Percentiles rank a stretch among this genome's conserved stretches.
phyloP scores from a whole-genome alignment of 2,888 invertebrate genomes.

The Melinaea menophilus region DNA sequence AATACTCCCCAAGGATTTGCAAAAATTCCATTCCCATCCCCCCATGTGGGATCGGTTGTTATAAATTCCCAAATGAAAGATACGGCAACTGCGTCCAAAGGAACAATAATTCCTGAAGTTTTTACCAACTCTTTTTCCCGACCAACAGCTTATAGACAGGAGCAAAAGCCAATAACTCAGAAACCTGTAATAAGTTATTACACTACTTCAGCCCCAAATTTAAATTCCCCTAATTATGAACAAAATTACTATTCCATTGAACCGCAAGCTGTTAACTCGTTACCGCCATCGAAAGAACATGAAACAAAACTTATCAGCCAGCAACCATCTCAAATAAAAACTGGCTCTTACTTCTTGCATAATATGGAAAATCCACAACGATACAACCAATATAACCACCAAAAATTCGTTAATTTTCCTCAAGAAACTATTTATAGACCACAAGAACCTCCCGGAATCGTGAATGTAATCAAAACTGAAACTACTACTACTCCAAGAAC shows the following conservation, averaged over 20 bases:
- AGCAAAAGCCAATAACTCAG: conserved; percentile 58
- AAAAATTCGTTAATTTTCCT: conserved; percentile 47
- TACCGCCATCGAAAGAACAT: conserved; percentile 48
- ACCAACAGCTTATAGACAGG: conserved; percentile 42
- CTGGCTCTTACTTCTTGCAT: conserved; percentile 54
- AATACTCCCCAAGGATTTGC: conserved; percentile 90
- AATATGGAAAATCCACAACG: conserved; percentile 41
- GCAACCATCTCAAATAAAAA: conserved; percentile 43
- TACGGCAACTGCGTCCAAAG: conserved; percentile 37
- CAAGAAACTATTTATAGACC: conserved; percentile 41
- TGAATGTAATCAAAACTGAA: conserved; percentile 48
- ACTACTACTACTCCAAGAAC: conserved; percentile 49
- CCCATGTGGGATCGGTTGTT: conserved; percentile 91
- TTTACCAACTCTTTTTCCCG: conserved; percentile 48
- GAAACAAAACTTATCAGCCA: conserved; percentile 32
- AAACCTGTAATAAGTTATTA: conserved; percentile 66
- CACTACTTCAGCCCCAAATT: conserved; percentile 61
- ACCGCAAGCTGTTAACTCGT: conserved; percentile 60
- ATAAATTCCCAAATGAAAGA: conserved; percentile 77
- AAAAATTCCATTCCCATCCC: conserved; percentile 90
- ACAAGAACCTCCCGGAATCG: conserved; percentile 39
- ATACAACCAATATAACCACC: conserved; percentile 42
- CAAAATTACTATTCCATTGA: conserved; percentile 67
- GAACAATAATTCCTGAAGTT: conserved; percentile 39
- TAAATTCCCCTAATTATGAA: conserved; percentile 47